phyloP scores from a whole-genome alignment of 2,888 invertebrate genomes.

The Beris chalybata region DNA sequence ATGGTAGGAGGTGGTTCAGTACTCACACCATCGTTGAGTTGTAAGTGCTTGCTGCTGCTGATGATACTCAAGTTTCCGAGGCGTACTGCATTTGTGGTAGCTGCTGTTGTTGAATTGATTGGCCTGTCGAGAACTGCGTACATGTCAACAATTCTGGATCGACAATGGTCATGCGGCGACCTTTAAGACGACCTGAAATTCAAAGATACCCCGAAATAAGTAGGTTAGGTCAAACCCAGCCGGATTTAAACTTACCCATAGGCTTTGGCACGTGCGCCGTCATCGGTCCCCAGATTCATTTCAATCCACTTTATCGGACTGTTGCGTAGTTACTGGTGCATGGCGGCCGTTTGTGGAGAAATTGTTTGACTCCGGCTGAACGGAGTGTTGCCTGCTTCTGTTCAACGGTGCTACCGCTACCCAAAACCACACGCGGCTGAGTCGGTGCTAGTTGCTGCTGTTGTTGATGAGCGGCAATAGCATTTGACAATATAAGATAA shows the following conservation, averaged over 20 bases:
- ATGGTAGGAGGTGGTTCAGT: too few species aligned
- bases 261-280: slow-evolving; percentile 27
- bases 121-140: too few species aligned
- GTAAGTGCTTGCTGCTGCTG: too few species aligned
- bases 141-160: too few species aligned
- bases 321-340: slow-evolving; percentile 41
- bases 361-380: not conserved
- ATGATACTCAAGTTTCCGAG: too few species aligned
- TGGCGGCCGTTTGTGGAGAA: slow-evolving; percentile 25
- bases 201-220: too few species aligned
- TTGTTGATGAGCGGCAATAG: slow-evolving; percentile 46
- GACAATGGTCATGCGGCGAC: too few species aligned
- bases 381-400: slow-evolving; percentile 36
- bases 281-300: slow-evolving; percentile 34
- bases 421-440: slow-evolving; percentile 34
- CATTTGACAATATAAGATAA: slow-evolving; percentile 41
- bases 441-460: slow-evolving; percentile 43
- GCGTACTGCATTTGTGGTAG: too few species aligned
- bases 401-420: slow-evolving; percentile 28
- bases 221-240: too few species aligned
- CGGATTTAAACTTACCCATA: slow-evolving; percentile 21
- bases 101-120: too few species aligned
- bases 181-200: too few species aligned
- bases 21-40: too few species aligned
- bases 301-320: slow-evolving; percentile 38